These are phyloP conservation scores for Galerucella nymphaeae DNA, from an alignment of 2,888 invertebrate species.

Conservation along the genomic window DNA sequence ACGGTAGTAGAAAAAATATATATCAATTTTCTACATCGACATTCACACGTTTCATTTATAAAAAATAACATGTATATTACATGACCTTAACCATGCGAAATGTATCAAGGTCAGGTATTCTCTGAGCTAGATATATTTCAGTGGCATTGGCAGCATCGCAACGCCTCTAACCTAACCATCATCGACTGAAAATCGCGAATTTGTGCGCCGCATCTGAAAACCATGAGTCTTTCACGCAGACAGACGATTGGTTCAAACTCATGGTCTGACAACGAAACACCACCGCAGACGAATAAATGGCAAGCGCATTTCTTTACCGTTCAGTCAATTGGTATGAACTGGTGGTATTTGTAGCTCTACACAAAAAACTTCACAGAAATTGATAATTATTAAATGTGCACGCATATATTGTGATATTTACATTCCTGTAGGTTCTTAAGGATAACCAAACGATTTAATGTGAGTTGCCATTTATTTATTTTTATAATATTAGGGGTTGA, in stretches of 20 bases:
- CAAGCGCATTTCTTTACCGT: slow-evolving; percentile 52
- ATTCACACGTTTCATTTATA: neutral
- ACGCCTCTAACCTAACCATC: slow-evolving; percentile 4
- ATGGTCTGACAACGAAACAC: slow-evolving; percentile 84
- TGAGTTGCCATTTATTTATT: slow-evolving; percentile 26
- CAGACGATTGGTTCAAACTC: slow-evolving; percentile 74
- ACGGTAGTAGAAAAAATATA: too few relatives aligned
- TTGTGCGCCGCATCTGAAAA: slow-evolving; percentile 51
- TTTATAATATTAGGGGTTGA: neutral
- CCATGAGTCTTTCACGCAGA: slow-evolving; percentile 60
- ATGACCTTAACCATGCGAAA: neutral
- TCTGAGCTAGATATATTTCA: neutral
- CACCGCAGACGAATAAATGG: slow-evolving; percentile 65
- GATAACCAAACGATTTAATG: slow-evolving; percentile 17
- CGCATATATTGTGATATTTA: slow-evolving; percentile 24
- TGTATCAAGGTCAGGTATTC: neutral
- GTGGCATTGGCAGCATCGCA: slow-evolving; percentile 15
- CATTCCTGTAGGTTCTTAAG: slow-evolving; percentile 19
- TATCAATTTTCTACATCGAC: too few relatives aligned
- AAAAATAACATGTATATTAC: neutral
- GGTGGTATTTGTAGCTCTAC: slow-evolving; percentile 2
- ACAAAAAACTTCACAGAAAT: slow-evolving; percentile 12
- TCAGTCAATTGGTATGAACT: slow-evolving; percentile 40
- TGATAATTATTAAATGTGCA: slow-evolving; percentile 22
- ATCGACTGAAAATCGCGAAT: slow-evolving; percentile 21